Evolutionary conservation across 2,888 invertebrate genomes (phyloP).

Genomic region (Pyrgus malvae): DNA sequence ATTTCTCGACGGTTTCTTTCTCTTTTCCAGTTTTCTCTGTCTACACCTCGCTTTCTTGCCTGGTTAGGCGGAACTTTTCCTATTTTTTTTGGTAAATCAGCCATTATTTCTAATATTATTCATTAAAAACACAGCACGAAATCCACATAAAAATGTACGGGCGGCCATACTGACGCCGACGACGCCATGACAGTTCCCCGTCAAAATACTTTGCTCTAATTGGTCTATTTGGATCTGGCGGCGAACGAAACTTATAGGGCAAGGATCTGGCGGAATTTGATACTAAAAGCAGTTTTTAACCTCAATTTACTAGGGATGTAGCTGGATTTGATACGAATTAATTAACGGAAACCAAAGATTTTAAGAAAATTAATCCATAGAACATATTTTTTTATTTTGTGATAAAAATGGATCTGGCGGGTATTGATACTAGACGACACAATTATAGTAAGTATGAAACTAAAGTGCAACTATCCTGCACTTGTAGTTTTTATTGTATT

Average conservation of each 20-base stretch:
- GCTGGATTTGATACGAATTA: too few species aligned
- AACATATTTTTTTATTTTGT: too few species aligned
- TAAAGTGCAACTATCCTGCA: too few species aligned
- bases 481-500: too few species aligned
- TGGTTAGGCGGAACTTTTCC: constrained; percentile 1
- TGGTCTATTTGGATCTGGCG: constrained; percentile 3
- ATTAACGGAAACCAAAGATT: too few species aligned
- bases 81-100: constrained; percentile 3
- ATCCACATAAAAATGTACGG: background rate
- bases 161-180: background rate
- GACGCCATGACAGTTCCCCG: constrained; percentile 6
- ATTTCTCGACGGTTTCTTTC: background rate
- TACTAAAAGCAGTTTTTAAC: too few species aligned
- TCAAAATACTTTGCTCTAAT: constrained; percentile 1
- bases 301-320: too few species aligned
- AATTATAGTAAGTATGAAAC: too few species aligned
- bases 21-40: constrained; percentile 1
- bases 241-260: constrained; percentile 3
- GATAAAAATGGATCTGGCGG: too few species aligned
- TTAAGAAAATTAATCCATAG: too few species aligned
- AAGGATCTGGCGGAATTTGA: constrained; percentile 1
- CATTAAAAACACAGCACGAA: constrained; percentile 2
- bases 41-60: constrained; percentile 1
- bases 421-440: too few species aligned
- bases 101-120: constrained; percentile 1